phyloP scores from a whole-genome alignment of 1,140 invertebrate genomes.

The Saxidomus purpurata region DNA sequence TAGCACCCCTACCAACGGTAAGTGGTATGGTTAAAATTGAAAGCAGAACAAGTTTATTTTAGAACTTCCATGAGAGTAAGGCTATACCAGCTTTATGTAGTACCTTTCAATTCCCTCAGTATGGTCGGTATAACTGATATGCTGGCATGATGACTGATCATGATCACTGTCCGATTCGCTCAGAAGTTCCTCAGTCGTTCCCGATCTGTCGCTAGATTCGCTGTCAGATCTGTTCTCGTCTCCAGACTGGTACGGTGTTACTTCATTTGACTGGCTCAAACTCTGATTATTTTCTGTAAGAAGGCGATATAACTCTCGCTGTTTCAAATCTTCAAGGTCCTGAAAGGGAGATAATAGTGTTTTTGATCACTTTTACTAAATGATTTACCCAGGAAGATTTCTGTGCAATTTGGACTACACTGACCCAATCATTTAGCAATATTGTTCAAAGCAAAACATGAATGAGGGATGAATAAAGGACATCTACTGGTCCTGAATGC shows the following conservation, averaged over 20 bases:
- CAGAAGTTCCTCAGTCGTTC: background rate
- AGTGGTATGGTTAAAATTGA: no score
- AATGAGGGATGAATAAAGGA: no score
- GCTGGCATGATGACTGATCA: background rate
- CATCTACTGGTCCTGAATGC: no score
- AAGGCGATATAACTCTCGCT: conserved; percentile 40
- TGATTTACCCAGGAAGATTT: no score
- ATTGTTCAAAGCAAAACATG: no score
- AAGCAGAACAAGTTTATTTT: no score
- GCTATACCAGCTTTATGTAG: no score
- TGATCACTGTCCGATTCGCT: background rate
- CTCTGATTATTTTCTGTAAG: conserved; percentile 33
- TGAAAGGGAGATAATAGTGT: conserved; percentile 19
- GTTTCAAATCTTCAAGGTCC: conserved; percentile 13
- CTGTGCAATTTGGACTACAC: no score
- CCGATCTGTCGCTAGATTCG: background rate
- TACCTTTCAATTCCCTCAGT: background rate
- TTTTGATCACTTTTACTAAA: background rate
- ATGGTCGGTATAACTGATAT: background rate
- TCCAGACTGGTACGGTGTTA: conserved; percentile 34
- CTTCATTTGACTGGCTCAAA: background rate
- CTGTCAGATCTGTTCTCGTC: conserved; percentile 39
- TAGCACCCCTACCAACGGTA: no score
- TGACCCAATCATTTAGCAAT: no score
- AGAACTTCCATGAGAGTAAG: no score